These are phyloP conservation scores for Dicerorhinus sumatrensis DNA, from an alignment of 2,113 vertebrate genomes.

Conservation along the genomic window DNA sequence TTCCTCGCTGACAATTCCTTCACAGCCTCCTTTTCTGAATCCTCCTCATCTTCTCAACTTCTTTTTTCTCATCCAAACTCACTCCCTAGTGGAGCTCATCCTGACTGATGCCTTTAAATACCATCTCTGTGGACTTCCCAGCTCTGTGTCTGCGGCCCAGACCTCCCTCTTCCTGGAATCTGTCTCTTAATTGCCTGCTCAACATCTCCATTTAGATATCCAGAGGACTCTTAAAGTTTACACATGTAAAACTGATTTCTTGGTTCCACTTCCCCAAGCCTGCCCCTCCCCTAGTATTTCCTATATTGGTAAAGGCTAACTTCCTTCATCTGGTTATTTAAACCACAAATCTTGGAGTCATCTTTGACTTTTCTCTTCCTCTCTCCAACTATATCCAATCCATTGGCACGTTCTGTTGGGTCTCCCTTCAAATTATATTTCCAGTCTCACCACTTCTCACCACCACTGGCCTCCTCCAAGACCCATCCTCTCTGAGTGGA, in stretches of 20 bases:
- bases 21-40: background rate
- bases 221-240: background rate
- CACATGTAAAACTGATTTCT: background rate
- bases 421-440: slow-evolving; percentile 27
- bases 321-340: background rate
- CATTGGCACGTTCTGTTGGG: background rate
- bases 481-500: background rate
- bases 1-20: background rate
- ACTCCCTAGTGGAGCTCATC: background rate
- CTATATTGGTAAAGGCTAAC: background rate
- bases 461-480: background rate
- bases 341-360: slow-evolving; percentile 19
- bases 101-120: background rate
- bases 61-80: background rate
- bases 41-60: background rate
- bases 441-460: background rate
- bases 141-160: background rate
- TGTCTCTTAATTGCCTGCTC: background rate
- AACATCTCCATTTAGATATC: background rate
- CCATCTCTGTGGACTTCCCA: background rate
- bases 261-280: background rate
- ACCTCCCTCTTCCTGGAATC: background rate
- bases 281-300: background rate
- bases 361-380: background rate
- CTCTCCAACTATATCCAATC: background rate